These are phyloP conservation scores for Monopis laevigella DNA, from an alignment of 2,888 invertebrate species.

Conservation along the genomic window DNA sequence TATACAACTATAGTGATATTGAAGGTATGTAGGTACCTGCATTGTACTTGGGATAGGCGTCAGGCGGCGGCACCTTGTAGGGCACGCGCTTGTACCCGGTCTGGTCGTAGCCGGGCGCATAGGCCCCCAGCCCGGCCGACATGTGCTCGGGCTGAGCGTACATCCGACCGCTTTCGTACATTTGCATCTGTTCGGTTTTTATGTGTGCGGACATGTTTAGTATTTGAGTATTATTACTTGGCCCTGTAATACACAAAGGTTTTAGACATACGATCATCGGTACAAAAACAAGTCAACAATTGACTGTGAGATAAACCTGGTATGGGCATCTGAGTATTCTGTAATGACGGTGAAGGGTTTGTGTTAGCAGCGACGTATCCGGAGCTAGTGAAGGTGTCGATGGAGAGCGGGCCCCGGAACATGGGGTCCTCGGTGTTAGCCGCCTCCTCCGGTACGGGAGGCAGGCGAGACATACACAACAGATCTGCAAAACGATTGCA, in stretches of 20 bases:
- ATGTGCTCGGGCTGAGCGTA: slow-evolving; percentile 44
- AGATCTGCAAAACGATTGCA: slow-evolving; percentile 22
- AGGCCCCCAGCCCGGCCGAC: slow-evolving; percentile 34
- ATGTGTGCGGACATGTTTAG: slow-evolving; percentile 24
- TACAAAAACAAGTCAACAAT: neutral
- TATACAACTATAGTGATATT: too few relatives aligned
- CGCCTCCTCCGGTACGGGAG: slow-evolving; percentile 70
- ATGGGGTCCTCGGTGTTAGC: slow-evolving; percentile 59
- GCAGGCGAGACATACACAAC: slow-evolving; percentile 54
- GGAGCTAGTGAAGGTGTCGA: slow-evolving; percentile 43
- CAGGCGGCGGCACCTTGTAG: slow-evolving; percentile 29
- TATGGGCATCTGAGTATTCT: slow-evolving; percentile 54
- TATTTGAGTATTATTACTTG: slow-evolving; percentile 52
- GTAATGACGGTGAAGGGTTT: slow-evolving; percentile 40
- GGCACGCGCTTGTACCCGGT: slow-evolving; percentile 37
- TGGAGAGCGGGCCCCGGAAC: slow-evolving; percentile 52
- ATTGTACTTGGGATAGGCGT: neutral
- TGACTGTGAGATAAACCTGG: slow-evolving; percentile 33
- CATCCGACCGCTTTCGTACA: slow-evolving; percentile 44
- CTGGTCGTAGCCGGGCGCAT: slow-evolving; percentile 33
- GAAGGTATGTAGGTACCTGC: too few relatives aligned
- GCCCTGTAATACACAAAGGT: slow-evolving; percentile 30
- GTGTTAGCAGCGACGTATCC: slow-evolving; percentile 36
- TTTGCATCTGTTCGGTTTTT: slow-evolving; percentile 51
- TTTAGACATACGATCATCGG: neutral